These are phyloP conservation scores for Podarcis muralis DNA, from an alignment of 2,113 vertebrate species.

Conservation along the genomic window DNA sequence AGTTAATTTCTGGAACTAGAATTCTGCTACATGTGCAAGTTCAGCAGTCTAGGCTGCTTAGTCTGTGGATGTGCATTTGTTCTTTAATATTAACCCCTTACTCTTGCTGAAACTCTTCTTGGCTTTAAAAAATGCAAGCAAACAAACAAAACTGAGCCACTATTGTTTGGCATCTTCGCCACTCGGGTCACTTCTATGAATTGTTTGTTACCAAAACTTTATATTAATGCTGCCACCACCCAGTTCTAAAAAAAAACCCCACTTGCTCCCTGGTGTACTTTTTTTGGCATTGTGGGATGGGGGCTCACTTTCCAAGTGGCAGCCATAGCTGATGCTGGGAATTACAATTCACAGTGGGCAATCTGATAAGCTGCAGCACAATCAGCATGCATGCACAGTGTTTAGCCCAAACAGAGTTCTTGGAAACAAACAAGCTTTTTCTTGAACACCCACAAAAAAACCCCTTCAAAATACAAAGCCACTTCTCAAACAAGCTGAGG, in stretches of 20 bases:
- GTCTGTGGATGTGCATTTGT: background rate
- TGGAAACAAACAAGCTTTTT: background rate
- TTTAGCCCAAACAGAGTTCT: background rate
- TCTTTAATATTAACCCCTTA: no score
- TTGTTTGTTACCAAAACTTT: background rate
- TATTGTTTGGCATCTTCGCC: background rate
- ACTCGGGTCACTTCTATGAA: background rate
- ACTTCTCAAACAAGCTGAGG: background rate
- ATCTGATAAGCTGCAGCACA: background rate
- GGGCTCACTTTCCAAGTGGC: background rate
- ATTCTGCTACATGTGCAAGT: background rate
- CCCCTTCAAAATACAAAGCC: background rate
- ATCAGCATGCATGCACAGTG: background rate
- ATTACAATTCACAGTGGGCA: background rate
- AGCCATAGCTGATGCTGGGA: background rate
- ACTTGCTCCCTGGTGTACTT: background rate
- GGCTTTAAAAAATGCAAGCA: background rate
- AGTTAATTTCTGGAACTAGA: no score
- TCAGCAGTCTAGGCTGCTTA: background rate
- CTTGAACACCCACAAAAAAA: background rate
- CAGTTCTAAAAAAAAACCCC: no score
- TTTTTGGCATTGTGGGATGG: background rate
- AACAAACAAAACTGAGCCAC: background rate
- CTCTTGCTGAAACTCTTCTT: background rate
- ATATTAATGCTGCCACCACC: background rate